A percentile compares a stretch with the other conserved stretches of the same genome.
Conservation (phyloP, 2,113 vertebrate species). For the Polyodon spathula region DNA sequence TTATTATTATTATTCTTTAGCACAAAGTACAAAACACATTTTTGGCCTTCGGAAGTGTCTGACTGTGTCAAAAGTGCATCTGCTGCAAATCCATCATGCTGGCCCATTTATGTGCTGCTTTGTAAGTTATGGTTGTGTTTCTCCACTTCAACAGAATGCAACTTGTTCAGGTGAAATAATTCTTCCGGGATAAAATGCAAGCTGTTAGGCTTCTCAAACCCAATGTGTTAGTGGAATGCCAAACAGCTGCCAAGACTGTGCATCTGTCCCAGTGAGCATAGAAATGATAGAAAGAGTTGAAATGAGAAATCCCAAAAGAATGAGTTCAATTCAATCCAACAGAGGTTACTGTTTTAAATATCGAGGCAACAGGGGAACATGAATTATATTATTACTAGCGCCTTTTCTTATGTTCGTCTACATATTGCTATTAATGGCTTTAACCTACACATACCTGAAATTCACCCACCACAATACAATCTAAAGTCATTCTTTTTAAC, state of each 20-base stretch:
- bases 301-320: neutral
- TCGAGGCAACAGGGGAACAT: neutral
- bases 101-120: slow-evolving; percentile 2
- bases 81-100: slow-evolving; percentile 7
- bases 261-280: slow-evolving; percentile 20
- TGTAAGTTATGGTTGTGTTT: slow-evolving; percentile 19
- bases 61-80: neutral
- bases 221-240: slow-evolving; percentile 19
- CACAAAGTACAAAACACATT: no score
- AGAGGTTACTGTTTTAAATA: neutral
- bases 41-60: no score
- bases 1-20: no score
- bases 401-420: no score
- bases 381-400: no score
- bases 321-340: neutral
- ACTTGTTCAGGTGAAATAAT: slow-evolving; percentile 22
- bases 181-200: slow-evolving; percentile 15
- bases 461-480: no score
- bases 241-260: slow-evolving; percentile 26
- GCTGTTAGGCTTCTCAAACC: slow-evolving; percentile 28
- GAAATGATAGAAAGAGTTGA: neutral
- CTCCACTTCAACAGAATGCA: slow-evolving; percentile 7
- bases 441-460: no score
- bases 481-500: no score
- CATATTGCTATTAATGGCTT: no score